phyloP scores from a whole-genome alignment of 1,140 invertebrate species.

The Grapholita molesta region DNA sequence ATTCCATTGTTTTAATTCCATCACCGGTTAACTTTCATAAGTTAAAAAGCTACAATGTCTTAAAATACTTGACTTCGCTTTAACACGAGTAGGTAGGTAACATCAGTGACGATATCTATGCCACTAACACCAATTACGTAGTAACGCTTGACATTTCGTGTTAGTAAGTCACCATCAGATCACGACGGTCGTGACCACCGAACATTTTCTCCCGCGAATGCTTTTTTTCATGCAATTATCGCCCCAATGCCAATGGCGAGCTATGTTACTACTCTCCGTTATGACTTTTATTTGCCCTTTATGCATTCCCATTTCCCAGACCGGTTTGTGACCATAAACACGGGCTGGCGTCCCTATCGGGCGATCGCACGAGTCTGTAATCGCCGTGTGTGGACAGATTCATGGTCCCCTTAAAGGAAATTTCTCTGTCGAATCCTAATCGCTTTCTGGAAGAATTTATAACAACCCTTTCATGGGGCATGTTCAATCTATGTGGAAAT shows the following conservation, averaged over 20 bases:
- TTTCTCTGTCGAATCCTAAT: slow-evolving; percentile 61
- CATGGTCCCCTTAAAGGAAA: slow-evolving; percentile 59
- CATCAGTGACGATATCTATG: too few species aligned
- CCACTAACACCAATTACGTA: slow-evolving; percentile 4
- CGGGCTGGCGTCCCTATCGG: slow-evolving; percentile 46
- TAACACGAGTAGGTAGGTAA: too few species aligned
- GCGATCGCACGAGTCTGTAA: slow-evolving; percentile 61
- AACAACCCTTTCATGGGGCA: slow-evolving; percentile 51
- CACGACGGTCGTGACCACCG: slow-evolving; percentile 25
- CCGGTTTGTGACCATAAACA: slow-evolving; percentile 44
- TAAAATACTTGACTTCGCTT: too few species aligned
- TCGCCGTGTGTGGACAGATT: slow-evolving; percentile 58
- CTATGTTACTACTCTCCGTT: slow-evolving; percentile 45
- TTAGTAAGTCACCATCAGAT: neutral
- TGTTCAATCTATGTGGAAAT: slow-evolving; percentile 22
- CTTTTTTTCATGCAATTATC: slow-evolving; percentile 55
- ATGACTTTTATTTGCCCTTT: slow-evolving; percentile 64
- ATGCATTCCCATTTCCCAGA: slow-evolving; percentile 28
- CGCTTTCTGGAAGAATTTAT: slow-evolving; percentile 67
- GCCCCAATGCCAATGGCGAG: slow-evolving; percentile 30
- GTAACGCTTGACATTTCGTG: neutral
- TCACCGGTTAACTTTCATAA: too few species aligned
- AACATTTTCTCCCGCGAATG: slow-evolving; percentile 46
- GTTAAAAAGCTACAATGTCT: too few species aligned
- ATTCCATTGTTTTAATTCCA: too few species aligned